These are phyloP conservation scores for Notocelia uddmanniana DNA, from an alignment of 2,888 invertebrate genomes.

Conservation along the genomic window DNA sequence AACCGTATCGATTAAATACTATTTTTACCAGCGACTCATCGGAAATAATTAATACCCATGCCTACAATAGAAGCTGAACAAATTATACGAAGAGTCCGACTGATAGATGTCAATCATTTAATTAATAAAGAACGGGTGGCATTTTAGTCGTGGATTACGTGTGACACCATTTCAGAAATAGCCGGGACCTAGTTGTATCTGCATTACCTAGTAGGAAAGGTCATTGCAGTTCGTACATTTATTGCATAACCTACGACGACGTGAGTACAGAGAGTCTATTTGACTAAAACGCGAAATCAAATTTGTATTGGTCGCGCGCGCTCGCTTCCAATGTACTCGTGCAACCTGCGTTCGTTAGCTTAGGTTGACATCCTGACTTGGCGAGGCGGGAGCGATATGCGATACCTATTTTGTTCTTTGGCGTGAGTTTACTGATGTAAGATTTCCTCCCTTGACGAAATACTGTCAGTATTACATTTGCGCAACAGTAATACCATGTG, in stretches of 20 bases:
- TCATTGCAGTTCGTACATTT: slow-evolving; percentile 57
- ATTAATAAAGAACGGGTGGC: slow-evolving; percentile 45
- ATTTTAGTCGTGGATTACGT: slow-evolving; percentile 56
- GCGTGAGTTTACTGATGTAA: too few species aligned
- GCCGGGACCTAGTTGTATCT: slow-evolving; percentile 65
- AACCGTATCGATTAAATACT: neutral
- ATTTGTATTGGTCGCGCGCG: neutral
- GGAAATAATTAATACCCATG: slow-evolving; percentile 2
- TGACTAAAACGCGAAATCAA: neutral
- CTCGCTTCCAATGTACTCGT: too few species aligned
- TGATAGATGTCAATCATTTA: slow-evolving; percentile 1
- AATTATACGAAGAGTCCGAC: neutral
- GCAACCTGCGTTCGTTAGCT: too few species aligned
- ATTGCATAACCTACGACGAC: slow-evolving; percentile 43
- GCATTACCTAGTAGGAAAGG: slow-evolving; percentile 59
- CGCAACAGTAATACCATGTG: too few species aligned
- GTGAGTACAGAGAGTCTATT: neutral
- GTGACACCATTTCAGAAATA: slow-evolving; percentile 63
- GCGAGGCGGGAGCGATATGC: too few species aligned
- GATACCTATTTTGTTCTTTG: too few species aligned
- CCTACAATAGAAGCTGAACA: slow-evolving; percentile 6
- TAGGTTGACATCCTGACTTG: too few species aligned
- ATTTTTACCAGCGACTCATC: slow-evolving; percentile 11
- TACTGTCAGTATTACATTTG: too few species aligned
- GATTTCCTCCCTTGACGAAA: too few species aligned